These are phyloP conservation scores for Phataginus tricuspis DNA, from an alignment of 2,797 vertebrate genomes.

Conservation along the genomic window DNA sequence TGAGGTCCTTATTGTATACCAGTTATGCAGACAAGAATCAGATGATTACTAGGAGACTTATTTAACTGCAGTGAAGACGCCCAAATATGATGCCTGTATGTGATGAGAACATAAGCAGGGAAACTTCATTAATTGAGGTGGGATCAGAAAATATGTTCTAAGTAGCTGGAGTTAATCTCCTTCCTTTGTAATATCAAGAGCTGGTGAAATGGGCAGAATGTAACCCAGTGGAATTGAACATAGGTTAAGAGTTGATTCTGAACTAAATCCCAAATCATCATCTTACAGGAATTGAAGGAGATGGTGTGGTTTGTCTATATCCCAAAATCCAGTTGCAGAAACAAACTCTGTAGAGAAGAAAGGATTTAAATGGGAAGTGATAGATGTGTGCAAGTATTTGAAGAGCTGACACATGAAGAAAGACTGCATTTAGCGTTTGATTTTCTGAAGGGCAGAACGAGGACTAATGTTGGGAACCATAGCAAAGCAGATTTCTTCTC, in stretches of 20 bases:
- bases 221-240: neutral
- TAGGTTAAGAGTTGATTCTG: neutral
- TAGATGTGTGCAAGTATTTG: neutral
- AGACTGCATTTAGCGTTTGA: neutral
- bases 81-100: neutral
- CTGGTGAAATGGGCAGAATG: neutral
- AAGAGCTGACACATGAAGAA: neutral
- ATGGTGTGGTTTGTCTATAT: neutral
- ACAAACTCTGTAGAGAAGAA: neutral
- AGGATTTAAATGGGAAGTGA: neutral
- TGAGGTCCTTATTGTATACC: neutral
- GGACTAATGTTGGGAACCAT: neutral
- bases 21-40: neutral
- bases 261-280: neutral
- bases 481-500: neutral
- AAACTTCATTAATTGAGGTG: neutral
- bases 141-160: neutral
- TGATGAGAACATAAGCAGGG: neutral
- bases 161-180: neutral
- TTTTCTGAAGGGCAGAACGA: neutral
- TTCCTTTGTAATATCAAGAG: neutral
- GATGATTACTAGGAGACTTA: neutral
- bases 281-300: neutral
- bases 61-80: neutral
- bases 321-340: neutral